phyloP scores from a whole-genome alignment of 2,113 vertebrate species.

The Leptocoma aspasia region DNA sequence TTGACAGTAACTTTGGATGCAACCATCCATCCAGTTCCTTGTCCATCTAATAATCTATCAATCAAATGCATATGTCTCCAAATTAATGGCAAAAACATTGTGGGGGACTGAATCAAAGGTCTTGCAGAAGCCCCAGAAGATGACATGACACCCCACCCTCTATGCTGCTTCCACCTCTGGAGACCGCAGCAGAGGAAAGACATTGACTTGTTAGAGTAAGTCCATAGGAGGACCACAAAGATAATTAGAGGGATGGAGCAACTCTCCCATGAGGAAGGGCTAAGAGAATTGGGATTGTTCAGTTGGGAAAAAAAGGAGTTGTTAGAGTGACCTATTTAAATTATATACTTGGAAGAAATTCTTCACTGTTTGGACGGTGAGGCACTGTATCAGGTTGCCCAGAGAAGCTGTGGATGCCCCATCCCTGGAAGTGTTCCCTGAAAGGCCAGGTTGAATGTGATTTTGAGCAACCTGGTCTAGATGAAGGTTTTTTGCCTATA shows the following conservation, averaged over 20 bases:
- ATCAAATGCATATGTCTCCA: not conserved
- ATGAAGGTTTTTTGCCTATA: not conserved
- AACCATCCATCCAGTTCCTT: not conserved
- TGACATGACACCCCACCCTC: rapidly evolving
- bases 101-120: not conserved
- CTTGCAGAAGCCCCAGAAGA: not conserved
- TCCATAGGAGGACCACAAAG: not conserved
- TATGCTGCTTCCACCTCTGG: not conserved
- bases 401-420: not conserved
- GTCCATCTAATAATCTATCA: not conserved
- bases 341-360: not conserved
- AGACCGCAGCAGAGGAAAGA: not conserved
- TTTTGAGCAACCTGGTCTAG: not conserved
- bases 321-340: not conserved
- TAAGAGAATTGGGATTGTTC: not conserved
- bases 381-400: not conserved
- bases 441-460: not conserved
- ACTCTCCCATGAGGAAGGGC: not conserved
- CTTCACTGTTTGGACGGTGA: not conserved
- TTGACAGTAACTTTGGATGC: not conserved
- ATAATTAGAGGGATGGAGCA: too few relatives aligned
- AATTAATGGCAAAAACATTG: not conserved
- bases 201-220: not conserved
- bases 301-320: not conserved
- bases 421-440: not conserved